Evolutionary conservation across 2,888 invertebrate species (phyloP).

Genomic region (Drosophila silvestris): DNA sequence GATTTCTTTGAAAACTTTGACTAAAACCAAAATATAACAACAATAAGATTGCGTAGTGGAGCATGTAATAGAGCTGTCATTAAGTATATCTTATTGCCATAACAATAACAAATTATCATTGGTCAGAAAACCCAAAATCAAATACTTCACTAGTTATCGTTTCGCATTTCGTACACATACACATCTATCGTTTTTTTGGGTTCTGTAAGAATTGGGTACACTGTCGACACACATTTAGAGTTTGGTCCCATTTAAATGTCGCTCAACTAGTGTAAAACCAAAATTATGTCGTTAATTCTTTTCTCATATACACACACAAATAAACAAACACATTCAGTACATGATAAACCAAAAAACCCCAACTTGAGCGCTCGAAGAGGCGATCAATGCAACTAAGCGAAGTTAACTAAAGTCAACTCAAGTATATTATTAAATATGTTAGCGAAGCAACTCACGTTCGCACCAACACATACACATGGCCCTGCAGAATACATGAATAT

Average conservation of each 20-base stretch:
- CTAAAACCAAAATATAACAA: conserved; percentile 11
- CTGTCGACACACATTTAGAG: conserved; percentile 34
- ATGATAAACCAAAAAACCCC: neutral
- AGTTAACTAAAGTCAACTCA: conserved; percentile 7
- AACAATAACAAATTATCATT: conserved; percentile 21
- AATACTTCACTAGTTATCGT: conserved; percentile 41
- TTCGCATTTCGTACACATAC: conserved; percentile 16
- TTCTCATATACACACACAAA: conserved; percentile 21
- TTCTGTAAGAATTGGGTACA: conserved; percentile 44
- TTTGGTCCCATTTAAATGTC: conserved; percentile 37
- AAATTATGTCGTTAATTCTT: conserved; percentile 15
- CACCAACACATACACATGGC: neutral
- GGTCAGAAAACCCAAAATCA: conserved; percentile 14
- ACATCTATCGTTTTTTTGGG: conserved; percentile 26
- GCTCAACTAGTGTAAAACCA: conserved; percentile 29
- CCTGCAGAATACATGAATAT: conserved; percentile 1
- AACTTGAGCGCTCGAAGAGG: conserved; percentile 26
- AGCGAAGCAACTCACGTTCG: conserved; percentile 9
- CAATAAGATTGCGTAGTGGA: conserved; percentile 66
- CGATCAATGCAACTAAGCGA: conserved; percentile 6
- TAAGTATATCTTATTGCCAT: conserved; percentile 48
- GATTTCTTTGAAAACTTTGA: conserved; percentile 21
- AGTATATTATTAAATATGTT: conserved; percentile 1
- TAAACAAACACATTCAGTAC: conserved; percentile 10
- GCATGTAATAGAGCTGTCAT: conserved; percentile 65